Evolutionary conservation across 92 coral and sea anemone species (phyloP).

Genomic region (Palythoa heliodiscus): DNA sequence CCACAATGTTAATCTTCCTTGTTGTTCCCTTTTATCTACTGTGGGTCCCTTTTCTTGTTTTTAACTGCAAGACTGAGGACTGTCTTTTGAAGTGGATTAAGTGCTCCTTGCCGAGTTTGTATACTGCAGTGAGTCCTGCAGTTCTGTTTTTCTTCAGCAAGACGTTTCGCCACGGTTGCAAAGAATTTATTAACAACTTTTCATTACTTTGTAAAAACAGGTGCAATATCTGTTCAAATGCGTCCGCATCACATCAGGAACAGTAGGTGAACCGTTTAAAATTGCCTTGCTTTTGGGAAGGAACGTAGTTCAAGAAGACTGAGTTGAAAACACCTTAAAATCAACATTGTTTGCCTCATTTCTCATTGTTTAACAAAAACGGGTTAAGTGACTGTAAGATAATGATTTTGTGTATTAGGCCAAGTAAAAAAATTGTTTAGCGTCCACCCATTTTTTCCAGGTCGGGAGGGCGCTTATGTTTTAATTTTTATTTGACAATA

Average conservation of each 20-base stretch:
- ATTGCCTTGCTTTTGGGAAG: no score
- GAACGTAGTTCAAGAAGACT: no score
- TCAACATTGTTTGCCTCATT: no score
- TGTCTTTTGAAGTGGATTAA: neutral
- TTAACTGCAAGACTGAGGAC: neutral
- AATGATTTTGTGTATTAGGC: no score
- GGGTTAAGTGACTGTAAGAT: no score
- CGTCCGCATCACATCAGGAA: neutral
- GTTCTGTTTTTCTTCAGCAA: neutral
- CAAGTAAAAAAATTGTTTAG: no score
- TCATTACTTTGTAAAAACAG: neutral
- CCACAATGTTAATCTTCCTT: neutral
- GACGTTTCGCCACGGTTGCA: neutral
- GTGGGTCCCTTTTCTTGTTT: neutral
- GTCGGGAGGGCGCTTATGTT: no score
- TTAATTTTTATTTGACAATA: no score
- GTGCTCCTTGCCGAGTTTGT: neutral
- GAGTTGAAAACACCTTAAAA: no score
- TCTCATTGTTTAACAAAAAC: no score
- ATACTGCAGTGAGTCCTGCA: neutral
- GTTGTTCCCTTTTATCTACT: neutral
- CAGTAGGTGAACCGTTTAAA: no score
- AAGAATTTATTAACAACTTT: neutral
- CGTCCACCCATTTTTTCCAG: no score
- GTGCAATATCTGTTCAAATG: neutral